phyloP scores from a whole-genome alignment of 2,113 vertebrate species.

The Pavo muticus region DNA sequence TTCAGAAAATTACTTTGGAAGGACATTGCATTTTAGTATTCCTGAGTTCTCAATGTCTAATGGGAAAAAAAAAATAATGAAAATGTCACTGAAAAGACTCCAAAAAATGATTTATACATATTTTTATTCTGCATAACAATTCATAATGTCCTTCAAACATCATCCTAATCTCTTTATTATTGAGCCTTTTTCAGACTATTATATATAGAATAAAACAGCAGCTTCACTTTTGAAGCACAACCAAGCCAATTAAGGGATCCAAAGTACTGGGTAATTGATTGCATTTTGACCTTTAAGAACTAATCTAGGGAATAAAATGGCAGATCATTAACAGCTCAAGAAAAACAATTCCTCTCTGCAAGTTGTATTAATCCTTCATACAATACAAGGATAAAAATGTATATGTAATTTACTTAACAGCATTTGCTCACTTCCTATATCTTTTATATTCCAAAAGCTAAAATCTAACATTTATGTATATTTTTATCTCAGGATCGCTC shows the following conservation, averaged over 20 bases:
- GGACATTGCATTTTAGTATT: background rate
- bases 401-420: background rate
- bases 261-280: constrained; percentile 72
- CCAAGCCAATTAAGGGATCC: constrained; percentile 69
- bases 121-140: background rate
- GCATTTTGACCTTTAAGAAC: constrained; percentile 76
- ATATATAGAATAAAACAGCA: constrained; percentile 33
- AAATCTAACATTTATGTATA: background rate
- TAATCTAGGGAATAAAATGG: constrained; percentile 75
- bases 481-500: background rate
- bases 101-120: background rate
- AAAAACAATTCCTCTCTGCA: constrained; percentile 45
- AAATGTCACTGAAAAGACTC: background rate
- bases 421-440: background rate
- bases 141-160: background rate
- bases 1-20: background rate
- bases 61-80: background rate
- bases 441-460: background rate
- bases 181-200: background rate
- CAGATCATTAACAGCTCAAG: constrained; percentile 65
- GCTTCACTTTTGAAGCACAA: constrained; percentile 60
- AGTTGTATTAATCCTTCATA: constrained; percentile 3
- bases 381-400: constrained; percentile 29
- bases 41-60: background rate
- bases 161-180: background rate